Evolutionary conservation across 2,888 invertebrate species (phyloP).

Genomic region (Ligdia adustata): DNA sequence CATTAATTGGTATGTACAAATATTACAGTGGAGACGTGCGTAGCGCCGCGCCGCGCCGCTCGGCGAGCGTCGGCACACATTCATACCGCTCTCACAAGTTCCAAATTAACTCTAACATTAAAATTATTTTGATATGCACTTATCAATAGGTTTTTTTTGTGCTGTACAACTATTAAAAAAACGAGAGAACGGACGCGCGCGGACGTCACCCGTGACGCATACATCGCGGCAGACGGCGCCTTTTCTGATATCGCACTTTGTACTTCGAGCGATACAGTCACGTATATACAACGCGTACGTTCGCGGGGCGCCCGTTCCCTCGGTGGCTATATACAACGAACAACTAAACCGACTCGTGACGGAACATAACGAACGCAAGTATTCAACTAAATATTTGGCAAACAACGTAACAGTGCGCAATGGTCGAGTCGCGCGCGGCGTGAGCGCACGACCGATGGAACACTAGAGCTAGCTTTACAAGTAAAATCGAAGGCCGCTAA

Average conservation of each 20-base stretch:
- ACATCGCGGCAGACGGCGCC: conserved; percentile 45
- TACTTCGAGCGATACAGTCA: conserved; percentile 54
- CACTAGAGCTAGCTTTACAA: conserved; percentile 81
- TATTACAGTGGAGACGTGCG: conserved; percentile 12
- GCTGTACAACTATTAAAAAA: conserved; percentile 73
- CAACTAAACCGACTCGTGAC: conserved; percentile 59
- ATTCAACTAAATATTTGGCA: conserved; percentile 77
- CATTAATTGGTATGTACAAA: conserved; percentile 31
- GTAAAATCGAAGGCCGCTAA: conserved; percentile 83
- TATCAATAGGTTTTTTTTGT: conserved; percentile 77
- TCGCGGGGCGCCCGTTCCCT: conserved; percentile 52
- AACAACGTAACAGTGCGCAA: conserved; percentile 62
- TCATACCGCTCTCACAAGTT: conserved; percentile 53
- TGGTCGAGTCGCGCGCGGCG: conserved; percentile 53
- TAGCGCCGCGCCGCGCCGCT: conserved; percentile 36
- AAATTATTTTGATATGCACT: conserved; percentile 81
- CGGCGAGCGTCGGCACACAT: conserved; percentile 35
- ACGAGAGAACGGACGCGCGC: conserved; percentile 46
- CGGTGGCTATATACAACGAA: conserved; percentile 69
- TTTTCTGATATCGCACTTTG: conserved; percentile 51
- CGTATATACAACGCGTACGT: conserved; percentile 46
- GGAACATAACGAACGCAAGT: conserved; percentile 55
- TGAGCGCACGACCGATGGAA: conserved; percentile 56
- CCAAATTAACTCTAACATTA: conserved; percentile 75
- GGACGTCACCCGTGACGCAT: conserved; percentile 42